Conservation (phyloP, 1,140 invertebrate species). For the Ganaspis sp. region DNA sequence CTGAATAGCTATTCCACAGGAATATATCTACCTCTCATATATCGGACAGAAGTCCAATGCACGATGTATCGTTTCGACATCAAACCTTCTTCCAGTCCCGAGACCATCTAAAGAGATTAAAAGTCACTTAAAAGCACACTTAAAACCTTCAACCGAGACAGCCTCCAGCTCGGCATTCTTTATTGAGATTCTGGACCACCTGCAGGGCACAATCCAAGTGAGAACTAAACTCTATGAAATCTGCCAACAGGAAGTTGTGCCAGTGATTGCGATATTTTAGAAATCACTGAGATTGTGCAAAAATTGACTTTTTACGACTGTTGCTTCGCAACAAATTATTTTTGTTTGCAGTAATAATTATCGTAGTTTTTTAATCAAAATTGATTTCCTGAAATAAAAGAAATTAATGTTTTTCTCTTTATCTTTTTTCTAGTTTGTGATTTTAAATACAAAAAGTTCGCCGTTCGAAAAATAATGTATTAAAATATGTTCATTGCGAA, state of each 20-base stretch:
- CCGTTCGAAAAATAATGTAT: no score
- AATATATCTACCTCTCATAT: slow-evolving; percentile 32
- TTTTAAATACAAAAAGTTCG: no score
- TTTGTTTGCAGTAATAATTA: no score
- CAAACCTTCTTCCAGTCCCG: neutral
- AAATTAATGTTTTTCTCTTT: no score
- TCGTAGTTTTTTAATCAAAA: no score
- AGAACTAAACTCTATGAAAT: slow-evolving; percentile 5
- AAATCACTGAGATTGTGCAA: no score
- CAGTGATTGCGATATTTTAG: no score
- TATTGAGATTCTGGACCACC: slow-evolving; percentile 25
- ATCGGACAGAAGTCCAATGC: slow-evolving; percentile 26
- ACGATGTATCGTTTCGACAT: slow-evolving; percentile 24
- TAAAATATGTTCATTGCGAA: no score
- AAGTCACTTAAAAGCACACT: slow-evolving; percentile 27
- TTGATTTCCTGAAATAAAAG: no score
- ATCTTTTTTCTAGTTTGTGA: no score
- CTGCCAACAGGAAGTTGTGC: neutral
- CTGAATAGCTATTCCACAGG: slow-evolving; percentile 35
- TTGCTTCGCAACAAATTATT: no score
- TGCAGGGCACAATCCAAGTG: slow-evolving; percentile 2
- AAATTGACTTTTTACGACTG: no score
- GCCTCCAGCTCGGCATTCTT: neutral
- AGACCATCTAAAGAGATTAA: slow-evolving; percentile 25
- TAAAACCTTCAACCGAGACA: slow-evolving; percentile 19